Base-by-base conservation (phyloP, 92 coral and sea anemone genomes). In the Zoanthus solanderi region DNA sequence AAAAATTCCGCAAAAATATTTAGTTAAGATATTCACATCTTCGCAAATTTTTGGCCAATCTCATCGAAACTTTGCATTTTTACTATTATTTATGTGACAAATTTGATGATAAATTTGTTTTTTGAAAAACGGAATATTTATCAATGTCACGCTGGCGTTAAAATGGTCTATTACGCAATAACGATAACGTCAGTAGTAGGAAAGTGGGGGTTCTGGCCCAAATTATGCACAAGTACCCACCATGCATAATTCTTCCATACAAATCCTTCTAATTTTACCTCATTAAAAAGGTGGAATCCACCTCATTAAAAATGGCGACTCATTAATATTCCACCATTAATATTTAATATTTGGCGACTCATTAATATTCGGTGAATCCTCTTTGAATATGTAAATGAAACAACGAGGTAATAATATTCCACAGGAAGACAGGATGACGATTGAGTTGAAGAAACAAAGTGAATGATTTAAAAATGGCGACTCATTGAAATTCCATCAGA, bases 371-470 rank as follows among this genome's bases (percentile, higher is more conserved):
- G 66, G 66, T 17, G 66, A 58, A 58, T 17, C 6, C 66, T 58
- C 66, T 58, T 58, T 18, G 18, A 58, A 58, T 58, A 17, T 58
- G 18, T 58, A 58, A 58, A 58, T 58, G 66, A 58, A 58, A 58
- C 66, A 58, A 58, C 66, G 18, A 58, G 66, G 18, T 58, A 58
- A 58, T 58, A 58, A 58, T 58, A 58, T 58, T 58, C 66, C 66
- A 58, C 66, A 58, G 66, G 66, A 58, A 58, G 66, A 58, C 66
- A 58, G 18, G 66, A 58, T 58, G 66, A 58, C 66, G 66, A 58
- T 58, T 58, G 66, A 58, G 66, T 58, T 58, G 66, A 58, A 57
- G 66, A 58, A 58, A 58, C 66, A 58, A 58, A 58, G 66, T 58
- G 18, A 58, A 58, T 58, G 66, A 58, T 58, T 58, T 58, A 58